Conservation (phyloP, 2,113 vertebrate species). For the Corythornis vintsioides region DNA sequence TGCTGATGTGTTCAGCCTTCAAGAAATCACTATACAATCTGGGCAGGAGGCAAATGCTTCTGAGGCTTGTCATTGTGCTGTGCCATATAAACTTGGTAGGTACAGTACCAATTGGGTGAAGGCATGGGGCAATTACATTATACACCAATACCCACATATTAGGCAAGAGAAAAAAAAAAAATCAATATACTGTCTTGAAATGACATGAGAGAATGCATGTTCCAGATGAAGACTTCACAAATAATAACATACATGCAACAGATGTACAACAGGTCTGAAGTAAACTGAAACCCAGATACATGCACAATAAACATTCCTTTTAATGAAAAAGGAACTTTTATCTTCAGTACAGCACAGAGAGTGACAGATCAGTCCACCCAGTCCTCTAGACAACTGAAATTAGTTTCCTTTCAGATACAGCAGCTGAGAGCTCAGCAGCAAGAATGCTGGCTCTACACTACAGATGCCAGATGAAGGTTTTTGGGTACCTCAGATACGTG, state of each 20-base stretch:
- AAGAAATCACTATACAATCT: neutral
- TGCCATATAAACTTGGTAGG: neutral
- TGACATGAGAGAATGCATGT: neutral
- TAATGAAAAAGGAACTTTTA: neutral
- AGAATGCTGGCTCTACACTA: neutral
- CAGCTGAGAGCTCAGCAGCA: neutral
- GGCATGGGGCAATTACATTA: neutral
- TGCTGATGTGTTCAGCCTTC: neutral
- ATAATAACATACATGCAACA: rapidly evolving
- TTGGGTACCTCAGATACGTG: neutral
- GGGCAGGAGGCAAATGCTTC: neutral
- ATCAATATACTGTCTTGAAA: neutral
- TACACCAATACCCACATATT: neutral
- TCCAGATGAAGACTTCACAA: neutral
- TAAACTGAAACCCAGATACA: neutral
- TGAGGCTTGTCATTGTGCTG: neutral
- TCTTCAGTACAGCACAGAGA: neutral
- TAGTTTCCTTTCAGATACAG: neutral
- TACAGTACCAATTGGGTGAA: rapidly evolving
- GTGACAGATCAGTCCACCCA: neutral
- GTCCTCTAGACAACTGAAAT: neutral
- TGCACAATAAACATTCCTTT: neutral
- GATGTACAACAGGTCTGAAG: neutral
- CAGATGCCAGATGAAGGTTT: neutral
- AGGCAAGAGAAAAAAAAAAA: neutral